Evolutionary conservation across 2,797 vertebrate species (phyloP).

Genomic region (Propithecus perrieri): DNA sequence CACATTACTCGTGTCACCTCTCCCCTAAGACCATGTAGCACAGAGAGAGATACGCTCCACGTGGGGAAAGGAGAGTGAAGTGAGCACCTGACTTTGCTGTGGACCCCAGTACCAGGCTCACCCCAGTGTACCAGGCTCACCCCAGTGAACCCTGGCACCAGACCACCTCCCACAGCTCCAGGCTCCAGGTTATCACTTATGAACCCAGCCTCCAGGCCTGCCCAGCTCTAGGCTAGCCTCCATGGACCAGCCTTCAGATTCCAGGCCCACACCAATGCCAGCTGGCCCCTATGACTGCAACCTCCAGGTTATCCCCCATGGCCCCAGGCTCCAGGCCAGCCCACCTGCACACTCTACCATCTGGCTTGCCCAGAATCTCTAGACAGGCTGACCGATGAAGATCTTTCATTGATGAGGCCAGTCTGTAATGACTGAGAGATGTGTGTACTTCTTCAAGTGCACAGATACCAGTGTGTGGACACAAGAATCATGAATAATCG

Average conservation of each 20-base stretch:
- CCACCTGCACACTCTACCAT: background rate
- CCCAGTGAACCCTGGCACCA: background rate
- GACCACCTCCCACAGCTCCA: background rate
- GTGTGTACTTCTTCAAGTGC: background rate
- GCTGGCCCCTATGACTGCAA: background rate
- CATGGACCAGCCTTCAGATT: background rate
- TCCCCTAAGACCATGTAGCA: background rate
- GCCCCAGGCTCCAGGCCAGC: background rate
- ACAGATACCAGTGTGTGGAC: background rate
- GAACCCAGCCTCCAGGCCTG: background rate
- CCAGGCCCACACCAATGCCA: background rate
- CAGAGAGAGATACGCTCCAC: background rate
- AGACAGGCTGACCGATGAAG: background rate
- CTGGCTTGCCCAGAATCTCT: background rate
- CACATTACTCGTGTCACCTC: background rate
- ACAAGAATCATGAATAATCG: background rate
- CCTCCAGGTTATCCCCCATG: background rate
- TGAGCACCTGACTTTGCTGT: background rate
- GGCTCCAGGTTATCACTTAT: background rate
- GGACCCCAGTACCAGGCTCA: background rate
- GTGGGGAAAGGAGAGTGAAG: background rate
- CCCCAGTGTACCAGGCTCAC: background rate
- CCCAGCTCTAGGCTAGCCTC: background rate
- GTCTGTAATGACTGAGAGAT: background rate
- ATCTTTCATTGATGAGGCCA: background rate